Conservation (phyloP, 2,888 invertebrate species). For the Apamea monoglypha region DNA sequence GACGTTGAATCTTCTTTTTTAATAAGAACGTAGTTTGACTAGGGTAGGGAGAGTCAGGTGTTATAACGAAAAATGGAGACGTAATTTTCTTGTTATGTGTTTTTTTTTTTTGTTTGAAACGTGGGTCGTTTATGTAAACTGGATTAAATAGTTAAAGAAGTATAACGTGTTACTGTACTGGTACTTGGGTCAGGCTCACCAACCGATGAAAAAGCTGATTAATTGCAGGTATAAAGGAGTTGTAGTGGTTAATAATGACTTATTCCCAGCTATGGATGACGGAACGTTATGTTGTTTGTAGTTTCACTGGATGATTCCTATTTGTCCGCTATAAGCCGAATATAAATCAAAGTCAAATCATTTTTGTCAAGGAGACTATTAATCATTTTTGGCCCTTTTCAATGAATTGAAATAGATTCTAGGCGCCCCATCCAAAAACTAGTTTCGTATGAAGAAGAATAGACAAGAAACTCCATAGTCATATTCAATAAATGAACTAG, state of each 20-base stretch:
- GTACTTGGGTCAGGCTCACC: neutral
- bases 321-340: neutral
- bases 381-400: no score
- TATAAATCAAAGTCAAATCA: neutral
- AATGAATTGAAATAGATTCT: neutral
- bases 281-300: neutral
- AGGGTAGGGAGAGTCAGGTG: constrained; percentile 1
- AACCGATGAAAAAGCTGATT: neutral
- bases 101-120: constrained; percentile 3
- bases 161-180: neutral
- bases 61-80: neutral
- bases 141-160: neutral
- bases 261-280: neutral
- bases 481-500: neutral
- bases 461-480: neutral
- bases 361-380: no score
- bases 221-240: neutral
- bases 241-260: neutral
- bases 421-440: neutral
- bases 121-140: neutral
- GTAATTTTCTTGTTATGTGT: constrained; percentile 6
- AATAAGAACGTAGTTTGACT: neutral
- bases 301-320: neutral
- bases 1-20: constrained; percentile 16
- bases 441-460: neutral